These are phyloP conservation scores for Sebastiscus tertius DNA, from an alignment of 2,797 vertebrate species.

Conservation along the genomic window DNA sequence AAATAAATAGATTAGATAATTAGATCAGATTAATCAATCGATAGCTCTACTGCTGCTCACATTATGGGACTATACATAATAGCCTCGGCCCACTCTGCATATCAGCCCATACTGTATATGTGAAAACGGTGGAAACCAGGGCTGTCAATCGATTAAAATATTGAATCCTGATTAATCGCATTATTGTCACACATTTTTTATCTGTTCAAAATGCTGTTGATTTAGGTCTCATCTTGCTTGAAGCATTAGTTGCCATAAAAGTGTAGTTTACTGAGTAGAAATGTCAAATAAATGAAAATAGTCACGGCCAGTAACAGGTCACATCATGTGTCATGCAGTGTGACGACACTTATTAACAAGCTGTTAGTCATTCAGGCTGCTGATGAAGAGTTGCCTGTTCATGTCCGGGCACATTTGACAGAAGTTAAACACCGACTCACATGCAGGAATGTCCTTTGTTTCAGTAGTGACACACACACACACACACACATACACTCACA, in stretches of 20 bases:
- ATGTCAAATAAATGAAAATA: neutral
- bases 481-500: conserved; percentile 8
- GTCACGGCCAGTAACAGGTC: neutral
- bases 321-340: neutral
- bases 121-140: too few species aligned
- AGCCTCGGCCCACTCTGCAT: too few species aligned
- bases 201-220: too few species aligned
- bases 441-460: conserved; percentile 56
- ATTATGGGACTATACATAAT: too few species aligned
- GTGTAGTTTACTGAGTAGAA: neutral
- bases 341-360: conserved; percentile 30
- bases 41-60: neutral
- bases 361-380: conserved; percentile 23
- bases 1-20: too few species aligned
- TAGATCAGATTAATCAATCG: neutral
- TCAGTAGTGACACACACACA: conserved; percentile 9
- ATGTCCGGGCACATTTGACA: conserved; percentile 19
- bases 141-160: too few species aligned
- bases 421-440: conserved; percentile 42
- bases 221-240: too few species aligned
- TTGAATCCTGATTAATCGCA: too few species aligned
- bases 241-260: neutral
- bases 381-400: conserved; percentile 20
- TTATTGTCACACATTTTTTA: too few species aligned
- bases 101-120: too few species aligned